Evolutionary conservation across 2,888 invertebrate genomes (phyloP).

Genomic region (Merodon equestris): DNA sequence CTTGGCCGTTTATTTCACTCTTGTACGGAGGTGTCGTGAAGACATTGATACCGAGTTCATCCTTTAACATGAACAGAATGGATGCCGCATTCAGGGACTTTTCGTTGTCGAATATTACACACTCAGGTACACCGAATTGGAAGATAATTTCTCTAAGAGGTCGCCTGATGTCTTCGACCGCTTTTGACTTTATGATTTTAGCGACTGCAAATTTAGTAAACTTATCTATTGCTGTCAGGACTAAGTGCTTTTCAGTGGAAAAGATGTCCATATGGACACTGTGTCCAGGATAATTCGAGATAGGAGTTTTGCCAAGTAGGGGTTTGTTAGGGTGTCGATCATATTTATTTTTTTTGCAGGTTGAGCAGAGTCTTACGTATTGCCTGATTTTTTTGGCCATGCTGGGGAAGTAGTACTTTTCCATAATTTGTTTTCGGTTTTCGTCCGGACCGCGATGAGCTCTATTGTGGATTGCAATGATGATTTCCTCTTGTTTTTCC

Average conservation of each 20-base stretch:
- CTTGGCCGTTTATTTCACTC: conserved; percentile 41
- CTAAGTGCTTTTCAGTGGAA: conserved; percentile 6
- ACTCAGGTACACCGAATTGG: conserved; percentile 12
- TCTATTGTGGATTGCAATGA: conserved; percentile 38
- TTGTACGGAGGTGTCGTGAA: conserved; percentile 34
- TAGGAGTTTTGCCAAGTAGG: neutral
- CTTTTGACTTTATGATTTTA: conserved; percentile 1
- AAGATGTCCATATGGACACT: conserved; percentile 1
- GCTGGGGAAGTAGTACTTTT: conserved; percentile 46
- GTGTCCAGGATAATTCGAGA: conserved; percentile 4
- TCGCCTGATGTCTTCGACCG: conserved; percentile 5
- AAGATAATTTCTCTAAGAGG: conserved; percentile 5
- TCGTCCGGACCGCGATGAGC: conserved; percentile 45
- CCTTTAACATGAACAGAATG: conserved; percentile 26
- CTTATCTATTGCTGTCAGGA: conserved; percentile 7
- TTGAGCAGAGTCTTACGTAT: neutral
- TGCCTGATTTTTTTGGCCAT: conserved; percentile 2
- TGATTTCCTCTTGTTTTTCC: conserved; percentile 16
- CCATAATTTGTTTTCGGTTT: conserved; percentile 34
- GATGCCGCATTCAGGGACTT: conserved; percentile 26
- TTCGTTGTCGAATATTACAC: conserved; percentile 37
- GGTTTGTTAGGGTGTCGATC: conserved; percentile 13
- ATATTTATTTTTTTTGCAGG: conserved; percentile 12
- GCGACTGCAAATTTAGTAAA: conserved; percentile 7
- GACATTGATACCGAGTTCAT: conserved; percentile 21